A percentile compares a stretch with the other conserved stretches of the same genome.
These are phyloP conservation scores for Grammomys dolichurus DNA, from an alignment of 2,113 vertebrate genomes.

Conservation along the genomic window DNA sequence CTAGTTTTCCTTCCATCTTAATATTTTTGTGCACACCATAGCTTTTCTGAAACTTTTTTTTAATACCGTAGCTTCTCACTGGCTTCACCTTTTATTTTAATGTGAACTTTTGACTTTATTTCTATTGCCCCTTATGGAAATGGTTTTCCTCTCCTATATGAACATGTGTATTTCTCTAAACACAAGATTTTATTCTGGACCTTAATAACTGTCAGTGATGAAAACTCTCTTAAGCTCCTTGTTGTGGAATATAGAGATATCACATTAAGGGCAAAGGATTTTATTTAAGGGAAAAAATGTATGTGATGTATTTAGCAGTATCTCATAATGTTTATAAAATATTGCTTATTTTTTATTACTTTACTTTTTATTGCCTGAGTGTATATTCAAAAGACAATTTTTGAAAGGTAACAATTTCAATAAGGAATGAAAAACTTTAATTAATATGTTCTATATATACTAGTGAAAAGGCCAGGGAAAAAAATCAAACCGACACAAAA, in stretches of 20 bases:
- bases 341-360: background rate
- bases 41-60: background rate
- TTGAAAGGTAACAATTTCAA: background rate
- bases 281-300: background rate
- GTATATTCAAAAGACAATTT: background rate
- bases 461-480: background rate
- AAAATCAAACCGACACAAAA: background rate
- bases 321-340: background rate
- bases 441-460: background rate
- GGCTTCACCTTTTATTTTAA: background rate
- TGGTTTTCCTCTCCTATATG: background rate
- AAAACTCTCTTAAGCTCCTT: background rate
- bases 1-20: background rate
- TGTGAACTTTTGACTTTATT: background rate
- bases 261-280: background rate
- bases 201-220: background rate
- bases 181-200: background rate
- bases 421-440: background rate
- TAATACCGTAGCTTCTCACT: background rate
- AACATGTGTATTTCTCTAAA: background rate
- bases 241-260: background rate
- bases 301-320: background rate
- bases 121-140: background rate
- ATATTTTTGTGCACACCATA: background rate
- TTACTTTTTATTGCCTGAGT: background rate